phyloP scores from a whole-genome alignment of 1,140 invertebrate species.

The Drosophila seguyi region DNA sequence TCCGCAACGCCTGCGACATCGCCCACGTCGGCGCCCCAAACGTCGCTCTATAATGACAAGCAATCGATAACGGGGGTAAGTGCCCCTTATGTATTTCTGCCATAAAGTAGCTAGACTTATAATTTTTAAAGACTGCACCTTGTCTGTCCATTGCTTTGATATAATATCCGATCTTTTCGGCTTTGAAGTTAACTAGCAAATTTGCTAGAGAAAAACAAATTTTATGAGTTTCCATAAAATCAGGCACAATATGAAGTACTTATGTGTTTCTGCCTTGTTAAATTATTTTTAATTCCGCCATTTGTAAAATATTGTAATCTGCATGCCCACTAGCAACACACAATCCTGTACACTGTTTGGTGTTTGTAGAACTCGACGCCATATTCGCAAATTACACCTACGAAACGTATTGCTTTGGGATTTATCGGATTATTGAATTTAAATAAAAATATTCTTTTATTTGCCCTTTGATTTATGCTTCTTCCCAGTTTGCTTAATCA shows the following conservation, averaged over 20 bases:
- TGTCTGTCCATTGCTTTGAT: slow-evolving; percentile 18
- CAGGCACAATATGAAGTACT: not conserved
- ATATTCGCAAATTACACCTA: slow-evolving; percentile 58
- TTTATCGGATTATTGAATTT: slow-evolving; percentile 44
- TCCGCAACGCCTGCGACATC: slow-evolving; percentile 89
- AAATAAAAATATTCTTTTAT: slow-evolving; percentile 41
- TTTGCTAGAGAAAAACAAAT: too few species aligned
- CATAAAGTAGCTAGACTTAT: slow-evolving; percentile 18
- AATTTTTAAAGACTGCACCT: slow-evolving; percentile 12
- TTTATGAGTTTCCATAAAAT: not conserved
- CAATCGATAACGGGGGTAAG: slow-evolving; percentile 98
- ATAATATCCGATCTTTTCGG: not conserved
- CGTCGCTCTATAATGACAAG: slow-evolving; percentile 95
- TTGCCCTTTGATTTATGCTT: slow-evolving; percentile 21
- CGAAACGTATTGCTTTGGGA: slow-evolving; percentile 54
- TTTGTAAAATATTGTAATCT: slow-evolving; percentile 9
- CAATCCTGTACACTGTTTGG: slow-evolving; percentile 19
- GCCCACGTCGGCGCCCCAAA: slow-evolving; percentile 60
- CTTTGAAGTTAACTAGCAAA: not conserved
- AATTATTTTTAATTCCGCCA: not conserved
- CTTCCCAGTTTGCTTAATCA: slow-evolving; percentile 18
- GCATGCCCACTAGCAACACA: slow-evolving; percentile 37
- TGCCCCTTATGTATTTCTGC: slow-evolving; percentile 67
- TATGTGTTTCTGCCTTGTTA: slow-evolving; percentile 2
- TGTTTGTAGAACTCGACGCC: slow-evolving; percentile 27